Percentiles rank a stretch among this genome's conserved stretches.
Evolutionary conservation across 2,888 invertebrate genomes (phyloP).

Genomic region (Meganola albula): DNA sequence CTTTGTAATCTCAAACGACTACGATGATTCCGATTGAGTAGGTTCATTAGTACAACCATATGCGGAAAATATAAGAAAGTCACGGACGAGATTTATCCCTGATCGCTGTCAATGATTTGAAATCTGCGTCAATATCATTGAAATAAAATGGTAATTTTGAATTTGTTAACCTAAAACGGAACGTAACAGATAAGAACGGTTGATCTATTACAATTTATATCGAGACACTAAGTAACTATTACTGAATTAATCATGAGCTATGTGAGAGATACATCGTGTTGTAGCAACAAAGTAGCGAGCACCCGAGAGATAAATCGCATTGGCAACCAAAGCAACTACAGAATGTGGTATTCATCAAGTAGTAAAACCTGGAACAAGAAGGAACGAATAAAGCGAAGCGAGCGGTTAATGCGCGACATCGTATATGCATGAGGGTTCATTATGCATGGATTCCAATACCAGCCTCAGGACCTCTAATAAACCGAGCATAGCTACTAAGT

Average conservation of each 20-base stretch:
- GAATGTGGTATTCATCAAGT: slow-evolving; percentile 36
- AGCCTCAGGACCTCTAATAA: slow-evolving; percentile 46
- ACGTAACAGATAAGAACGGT: too few species aligned
- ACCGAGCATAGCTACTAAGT: slow-evolving; percentile 37
- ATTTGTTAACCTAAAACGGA: too few species aligned
- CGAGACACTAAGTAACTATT: too few species aligned
- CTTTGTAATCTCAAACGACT: slow-evolving; percentile 31
- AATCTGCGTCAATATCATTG: slow-evolving; percentile 1
- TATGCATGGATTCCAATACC: slow-evolving; percentile 63
- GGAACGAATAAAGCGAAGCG: slow-evolving; percentile 47
- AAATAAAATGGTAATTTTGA: neutral
- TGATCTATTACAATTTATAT: too few species aligned
- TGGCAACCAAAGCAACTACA: slow-evolving; percentile 32
- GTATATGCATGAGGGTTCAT: slow-evolving; percentile 64
- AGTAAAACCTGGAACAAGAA: slow-evolving; percentile 42
- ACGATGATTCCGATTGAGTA: slow-evolving; percentile 24
- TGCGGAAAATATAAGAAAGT: slow-evolving; percentile 9
- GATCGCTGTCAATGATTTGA: slow-evolving; percentile 3
- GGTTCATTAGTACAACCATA: slow-evolving; percentile 21
- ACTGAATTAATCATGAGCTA: too few species aligned
- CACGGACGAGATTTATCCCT: slow-evolving; percentile 3
- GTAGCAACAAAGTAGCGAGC: slow-evolving; percentile 22
- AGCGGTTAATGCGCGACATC: slow-evolving; percentile 52
- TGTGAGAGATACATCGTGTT: too few species aligned
- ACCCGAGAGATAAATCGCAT: slow-evolving; percentile 36